These are phyloP conservation scores for Barypeithes pellucidus DNA, from an alignment of 2,888 invertebrate genomes.

Conservation along the genomic window DNA sequence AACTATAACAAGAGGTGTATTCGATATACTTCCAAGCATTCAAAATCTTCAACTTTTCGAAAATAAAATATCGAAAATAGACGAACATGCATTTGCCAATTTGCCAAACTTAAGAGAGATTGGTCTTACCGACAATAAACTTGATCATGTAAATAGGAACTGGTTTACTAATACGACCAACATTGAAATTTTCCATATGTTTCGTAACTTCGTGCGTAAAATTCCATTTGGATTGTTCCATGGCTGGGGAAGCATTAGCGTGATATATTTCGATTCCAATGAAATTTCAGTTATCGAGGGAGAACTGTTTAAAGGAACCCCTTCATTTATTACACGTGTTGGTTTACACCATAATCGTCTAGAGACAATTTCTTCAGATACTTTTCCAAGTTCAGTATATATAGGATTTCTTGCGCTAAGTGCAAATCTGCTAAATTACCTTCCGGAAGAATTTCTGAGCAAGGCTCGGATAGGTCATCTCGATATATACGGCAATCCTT, in stretches of 20 bases:
- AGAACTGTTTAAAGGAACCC: too few species aligned
- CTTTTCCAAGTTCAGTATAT: not conserved
- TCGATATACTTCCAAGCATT: not conserved
- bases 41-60: not conserved
- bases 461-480: not conserved
- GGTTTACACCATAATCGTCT: constrained; percentile 3
- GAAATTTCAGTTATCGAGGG: constrained; percentile 8
- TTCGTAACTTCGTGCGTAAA: not conserved
- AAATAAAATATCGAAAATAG: not conserved
- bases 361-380: not conserved
- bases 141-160: not conserved
- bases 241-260: not conserved
- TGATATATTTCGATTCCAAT: not conserved
- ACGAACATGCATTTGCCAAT: not conserved
- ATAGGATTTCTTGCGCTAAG: not conserved
- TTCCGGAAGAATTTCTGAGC: constrained; percentile 4
- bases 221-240: constrained; percentile 16
- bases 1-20: not conserved
- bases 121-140: not conserved
- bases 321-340: not conserved
- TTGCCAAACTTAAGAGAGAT: constrained; percentile 2
- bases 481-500: constrained; percentile 8
- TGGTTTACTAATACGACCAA: too few species aligned
- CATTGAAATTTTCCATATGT: not conserved
- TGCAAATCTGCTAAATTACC: constrained; percentile 23